Evolutionary conservation across 2,113 vertebrate genomes (phyloP).

Genomic region (Lathamus discolor): DNA sequence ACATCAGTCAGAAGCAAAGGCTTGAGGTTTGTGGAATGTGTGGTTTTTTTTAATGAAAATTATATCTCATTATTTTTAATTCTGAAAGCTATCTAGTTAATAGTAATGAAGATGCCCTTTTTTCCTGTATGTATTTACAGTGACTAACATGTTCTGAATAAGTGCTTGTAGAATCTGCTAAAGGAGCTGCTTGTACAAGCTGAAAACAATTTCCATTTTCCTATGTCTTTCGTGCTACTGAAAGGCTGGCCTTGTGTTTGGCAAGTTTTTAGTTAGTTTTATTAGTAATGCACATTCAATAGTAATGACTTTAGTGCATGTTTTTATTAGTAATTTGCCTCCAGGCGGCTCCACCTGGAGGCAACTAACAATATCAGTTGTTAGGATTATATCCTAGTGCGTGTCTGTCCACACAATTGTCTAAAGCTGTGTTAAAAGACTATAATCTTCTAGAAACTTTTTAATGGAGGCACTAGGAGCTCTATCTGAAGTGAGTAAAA

Average conservation of each 20-base stretch:
- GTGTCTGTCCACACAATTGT: not conserved
- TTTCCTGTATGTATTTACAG: not conserved
- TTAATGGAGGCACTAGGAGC: not conserved
- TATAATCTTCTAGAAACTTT: not conserved
- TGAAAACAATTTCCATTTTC: not conserved
- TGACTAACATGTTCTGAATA: not conserved
- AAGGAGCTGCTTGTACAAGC: not conserved
- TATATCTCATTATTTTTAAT: not conserved
- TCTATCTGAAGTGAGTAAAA: not conserved
- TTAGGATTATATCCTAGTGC: not conserved
- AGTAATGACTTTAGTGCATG: not conserved
- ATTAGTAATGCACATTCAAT: not conserved
- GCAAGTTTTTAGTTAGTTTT: not conserved
- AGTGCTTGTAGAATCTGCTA: not conserved
- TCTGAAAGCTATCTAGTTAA: not conserved
- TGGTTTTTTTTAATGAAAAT: not conserved
- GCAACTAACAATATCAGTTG: not conserved
- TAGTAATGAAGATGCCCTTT: not conserved
- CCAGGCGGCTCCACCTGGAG: not conserved
- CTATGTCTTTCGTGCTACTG: not conserved
- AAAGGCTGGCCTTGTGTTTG: not conserved
- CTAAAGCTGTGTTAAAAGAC: not conserved
- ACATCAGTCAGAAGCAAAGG: not conserved
- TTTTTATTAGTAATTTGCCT: not conserved
- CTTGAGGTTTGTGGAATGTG: not conserved